Conservation (phyloP, 2,888 invertebrate genomes). For the Carpatolechia fugitivella region DNA sequence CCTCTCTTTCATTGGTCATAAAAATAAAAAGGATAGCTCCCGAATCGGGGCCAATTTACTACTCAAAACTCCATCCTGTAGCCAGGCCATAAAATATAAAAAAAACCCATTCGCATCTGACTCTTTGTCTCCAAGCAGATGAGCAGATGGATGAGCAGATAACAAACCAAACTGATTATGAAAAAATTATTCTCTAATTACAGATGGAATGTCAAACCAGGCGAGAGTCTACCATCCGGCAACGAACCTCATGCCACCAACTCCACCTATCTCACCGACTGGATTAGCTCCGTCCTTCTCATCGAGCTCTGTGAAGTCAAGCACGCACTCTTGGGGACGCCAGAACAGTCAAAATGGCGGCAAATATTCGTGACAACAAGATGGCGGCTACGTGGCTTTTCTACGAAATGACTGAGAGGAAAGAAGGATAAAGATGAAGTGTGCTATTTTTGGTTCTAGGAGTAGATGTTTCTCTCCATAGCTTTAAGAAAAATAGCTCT, state of each 20-base stretch:
- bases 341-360: conserved; percentile 57
- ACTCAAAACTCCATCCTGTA: no score
- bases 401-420: background rate
- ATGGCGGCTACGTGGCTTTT: background rate
- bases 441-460: background rate
- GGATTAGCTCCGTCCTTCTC: conserved; percentile 44
- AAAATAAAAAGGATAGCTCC: no score
- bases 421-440: background rate
- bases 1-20: no score
- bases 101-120: no score
- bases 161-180: no score
- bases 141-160: no score
- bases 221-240: conserved; percentile 69
- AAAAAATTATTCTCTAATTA: conserved; percentile 27
- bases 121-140: no score
- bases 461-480: no score
- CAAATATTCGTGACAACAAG: conserved; percentile 42
- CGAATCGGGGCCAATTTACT: no score
- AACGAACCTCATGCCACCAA: conserved; percentile 61
- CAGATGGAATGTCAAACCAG: conserved; percentile 56
- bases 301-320: conserved; percentile 28
- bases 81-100: no score
- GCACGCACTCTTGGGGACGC: conserved; percentile 40
- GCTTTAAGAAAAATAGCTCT: no score
- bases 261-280: conserved; percentile 54